phyloP scores from a whole-genome alignment of 2,888 invertebrate genomes.

The Galerucella calmariensis region DNA sequence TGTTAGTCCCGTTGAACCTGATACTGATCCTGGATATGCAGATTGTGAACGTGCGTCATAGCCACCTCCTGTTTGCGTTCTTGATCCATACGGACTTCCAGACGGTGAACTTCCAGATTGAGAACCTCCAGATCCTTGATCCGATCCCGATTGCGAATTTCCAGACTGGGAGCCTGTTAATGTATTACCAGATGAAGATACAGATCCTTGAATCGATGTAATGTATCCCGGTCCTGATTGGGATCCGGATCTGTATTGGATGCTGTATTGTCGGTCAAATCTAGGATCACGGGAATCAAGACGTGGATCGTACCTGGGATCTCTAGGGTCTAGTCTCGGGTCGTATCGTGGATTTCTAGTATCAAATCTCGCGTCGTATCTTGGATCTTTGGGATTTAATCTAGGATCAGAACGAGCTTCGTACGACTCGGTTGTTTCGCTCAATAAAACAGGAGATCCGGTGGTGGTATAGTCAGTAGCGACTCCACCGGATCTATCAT shows the following conservation, averaged over 20 bases:
- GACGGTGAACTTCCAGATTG: slow-evolving; percentile 14
- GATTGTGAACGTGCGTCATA: neutral
- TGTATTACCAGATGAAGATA: neutral
- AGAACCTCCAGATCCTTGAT: slow-evolving; percentile 13
- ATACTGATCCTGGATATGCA: slow-evolving; percentile 2
- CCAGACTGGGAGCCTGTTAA: neutral
- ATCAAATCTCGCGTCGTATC: slow-evolving; percentile 16
- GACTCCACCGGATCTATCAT: neutral
- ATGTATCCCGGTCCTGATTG: slow-evolving; percentile 15
- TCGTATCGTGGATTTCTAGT: slow-evolving; percentile 37
- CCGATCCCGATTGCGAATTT: slow-evolving; percentile 1
- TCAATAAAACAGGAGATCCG: neutral
- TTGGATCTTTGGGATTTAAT: neutral
- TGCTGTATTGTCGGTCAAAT: slow-evolving; percentile 2
- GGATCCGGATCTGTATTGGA: slow-evolving; percentile 9
- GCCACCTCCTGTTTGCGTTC: neutral
- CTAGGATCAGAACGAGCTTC: neutral
- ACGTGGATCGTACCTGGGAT: slow-evolving; percentile 7
- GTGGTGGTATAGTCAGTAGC: neutral
- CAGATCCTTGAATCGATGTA: slow-evolving; percentile 6
- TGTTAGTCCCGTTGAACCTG: neutral
- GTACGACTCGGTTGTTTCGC: neutral
- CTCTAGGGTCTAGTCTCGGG: slow-evolving; percentile 3
- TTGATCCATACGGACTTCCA: slow-evolving; percentile 14
- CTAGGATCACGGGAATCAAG: neutral